Evolutionary conservation across 2,113 vertebrate species (phyloP).

Genomic region (Lycaon pictus): DNA sequence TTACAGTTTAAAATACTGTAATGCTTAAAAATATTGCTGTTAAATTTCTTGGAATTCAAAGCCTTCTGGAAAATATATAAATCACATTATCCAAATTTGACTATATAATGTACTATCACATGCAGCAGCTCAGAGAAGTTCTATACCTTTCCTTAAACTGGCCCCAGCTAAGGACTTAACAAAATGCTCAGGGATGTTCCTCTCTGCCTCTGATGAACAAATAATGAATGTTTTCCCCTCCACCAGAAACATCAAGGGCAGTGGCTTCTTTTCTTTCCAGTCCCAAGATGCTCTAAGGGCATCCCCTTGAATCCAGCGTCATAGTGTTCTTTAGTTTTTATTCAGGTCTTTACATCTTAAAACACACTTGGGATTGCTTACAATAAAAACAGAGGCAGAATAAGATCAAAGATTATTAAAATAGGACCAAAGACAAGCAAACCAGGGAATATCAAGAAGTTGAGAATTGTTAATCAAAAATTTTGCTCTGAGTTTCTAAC

Average conservation of each 20-base stretch:
- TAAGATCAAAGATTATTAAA: not conserved
- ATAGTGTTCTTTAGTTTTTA: not conserved
- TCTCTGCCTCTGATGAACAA: not conserved
- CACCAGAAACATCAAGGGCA: not conserved
- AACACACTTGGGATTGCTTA: not conserved
- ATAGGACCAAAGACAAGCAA: not conserved
- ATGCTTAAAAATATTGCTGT: not conserved
- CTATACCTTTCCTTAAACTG: not conserved
- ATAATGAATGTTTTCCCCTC: not conserved
- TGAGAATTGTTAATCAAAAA: not conserved
- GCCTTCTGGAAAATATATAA: not conserved
- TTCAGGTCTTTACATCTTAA: not conserved
- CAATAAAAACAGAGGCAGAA: not conserved
- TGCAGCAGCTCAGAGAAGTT: not conserved
- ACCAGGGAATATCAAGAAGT: not conserved
- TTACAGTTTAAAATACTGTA: not conserved
- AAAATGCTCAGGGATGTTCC: not conserved
- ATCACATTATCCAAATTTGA: not conserved
- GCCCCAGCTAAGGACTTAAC: not conserved
- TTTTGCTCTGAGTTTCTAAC: not conserved
- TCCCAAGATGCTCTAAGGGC: not conserved
- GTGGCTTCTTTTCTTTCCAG: not conserved
- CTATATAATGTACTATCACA: not conserved
- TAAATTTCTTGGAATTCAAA: constrained; percentile 6
- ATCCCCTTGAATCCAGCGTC: not conserved